Conservation (phyloP, 2,888 invertebrate species). For the Aethes cnicana region DNA sequence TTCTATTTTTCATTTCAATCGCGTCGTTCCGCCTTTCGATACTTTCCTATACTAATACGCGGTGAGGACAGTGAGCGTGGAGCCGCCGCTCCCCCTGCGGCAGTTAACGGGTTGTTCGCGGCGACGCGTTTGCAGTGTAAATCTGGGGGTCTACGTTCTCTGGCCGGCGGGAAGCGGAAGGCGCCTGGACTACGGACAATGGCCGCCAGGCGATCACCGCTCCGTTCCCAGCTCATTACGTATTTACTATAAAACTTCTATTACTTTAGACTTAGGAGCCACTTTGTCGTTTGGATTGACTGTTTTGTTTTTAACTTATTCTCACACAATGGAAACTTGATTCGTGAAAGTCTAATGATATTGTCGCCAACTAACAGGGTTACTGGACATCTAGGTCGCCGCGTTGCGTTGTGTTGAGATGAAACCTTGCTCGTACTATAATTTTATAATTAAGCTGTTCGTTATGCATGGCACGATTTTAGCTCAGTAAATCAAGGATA, state of each 20-base stretch:
- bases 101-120: slow-evolving; percentile 42
- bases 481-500: slow-evolving; percentile 23
- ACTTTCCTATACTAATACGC: slow-evolving; percentile 71
- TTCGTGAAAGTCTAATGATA: slow-evolving; percentile 33
- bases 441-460: slow-evolving; percentile 29
- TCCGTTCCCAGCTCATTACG: slow-evolving; percentile 76
- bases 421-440: slow-evolving; percentile 29
- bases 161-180: slow-evolving; percentile 69
- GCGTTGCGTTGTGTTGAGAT: slow-evolving; percentile 17
- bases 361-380: slow-evolving; percentile 21
- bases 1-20: slow-evolving; percentile 80
- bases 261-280: slow-evolving; percentile 49
- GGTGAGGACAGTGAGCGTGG: slow-evolving; percentile 46
- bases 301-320: slow-evolving; percentile 39
- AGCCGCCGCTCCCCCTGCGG: slow-evolving; percentile 46
- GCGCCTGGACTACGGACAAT: slow-evolving; percentile 72
- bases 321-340: slow-evolving; percentile 32
- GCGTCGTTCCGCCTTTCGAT: slow-evolving; percentile 76
- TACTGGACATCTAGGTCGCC: slow-evolving; percentile 30
- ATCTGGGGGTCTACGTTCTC: slow-evolving; percentile 52
- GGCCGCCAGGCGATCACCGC: slow-evolving; percentile 69
- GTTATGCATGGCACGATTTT: slow-evolving; percentile 29
- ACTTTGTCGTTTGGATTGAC: slow-evolving; percentile 45
- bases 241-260: slow-evolving; percentile 71
- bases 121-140: slow-evolving; percentile 50